Conservation (phyloP, 2,797 vertebrate species). For the Antennarius maculatus region DNA sequence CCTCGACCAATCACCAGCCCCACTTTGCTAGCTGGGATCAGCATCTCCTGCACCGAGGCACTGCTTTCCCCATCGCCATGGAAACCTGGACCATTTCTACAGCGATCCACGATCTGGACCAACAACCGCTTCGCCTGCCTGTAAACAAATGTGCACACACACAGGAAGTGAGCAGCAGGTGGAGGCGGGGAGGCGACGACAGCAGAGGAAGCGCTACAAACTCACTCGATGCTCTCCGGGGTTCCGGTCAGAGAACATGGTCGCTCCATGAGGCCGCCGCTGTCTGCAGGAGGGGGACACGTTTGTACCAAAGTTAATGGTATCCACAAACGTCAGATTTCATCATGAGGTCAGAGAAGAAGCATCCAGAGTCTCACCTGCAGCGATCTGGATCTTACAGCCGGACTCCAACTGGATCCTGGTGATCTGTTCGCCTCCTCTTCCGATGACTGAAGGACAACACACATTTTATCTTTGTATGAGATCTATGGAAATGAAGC, state of each 20-base stretch:
- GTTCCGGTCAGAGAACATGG: slow-evolving; percentile 95
- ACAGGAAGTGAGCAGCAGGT: slow-evolving; percentile 11
- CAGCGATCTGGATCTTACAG: slow-evolving; percentile 98
- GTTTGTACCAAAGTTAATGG: too few species aligned
- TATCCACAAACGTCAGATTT: too few species aligned
- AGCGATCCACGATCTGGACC: slow-evolving; percentile 96
- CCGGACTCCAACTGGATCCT: slow-evolving; percentile 97
- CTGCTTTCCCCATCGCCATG: slow-evolving; percentile 89
- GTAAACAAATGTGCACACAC: slow-evolving; percentile 29
- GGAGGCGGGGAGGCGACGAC: not conserved
- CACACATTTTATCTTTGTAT: not conserved
- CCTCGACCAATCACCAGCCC: slow-evolving; percentile 97
- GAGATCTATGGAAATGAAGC: not conserved
- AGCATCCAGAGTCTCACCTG: slow-evolving; percentile 80
- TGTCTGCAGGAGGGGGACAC: slow-evolving; percentile 79
- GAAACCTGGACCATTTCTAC: slow-evolving; percentile 94
- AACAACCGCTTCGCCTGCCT: slow-evolving; percentile 96
- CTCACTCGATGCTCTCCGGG: slow-evolving; percentile 98
- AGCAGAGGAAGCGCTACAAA: slow-evolving; percentile 16
- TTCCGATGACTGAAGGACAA: slow-evolving; percentile 87
- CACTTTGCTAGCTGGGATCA: slow-evolving; percentile 97
- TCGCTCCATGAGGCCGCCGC: slow-evolving; percentile 94
- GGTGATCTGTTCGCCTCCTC: slow-evolving; percentile 98
- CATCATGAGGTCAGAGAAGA: not conserved
- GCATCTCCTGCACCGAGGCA: slow-evolving; percentile 91